A percentile compares a stretch with the other conserved stretches of the same genome.
phyloP scores from a whole-genome alignment of 2,113 vertebrate genomes.

The Corapipo altera region DNA sequence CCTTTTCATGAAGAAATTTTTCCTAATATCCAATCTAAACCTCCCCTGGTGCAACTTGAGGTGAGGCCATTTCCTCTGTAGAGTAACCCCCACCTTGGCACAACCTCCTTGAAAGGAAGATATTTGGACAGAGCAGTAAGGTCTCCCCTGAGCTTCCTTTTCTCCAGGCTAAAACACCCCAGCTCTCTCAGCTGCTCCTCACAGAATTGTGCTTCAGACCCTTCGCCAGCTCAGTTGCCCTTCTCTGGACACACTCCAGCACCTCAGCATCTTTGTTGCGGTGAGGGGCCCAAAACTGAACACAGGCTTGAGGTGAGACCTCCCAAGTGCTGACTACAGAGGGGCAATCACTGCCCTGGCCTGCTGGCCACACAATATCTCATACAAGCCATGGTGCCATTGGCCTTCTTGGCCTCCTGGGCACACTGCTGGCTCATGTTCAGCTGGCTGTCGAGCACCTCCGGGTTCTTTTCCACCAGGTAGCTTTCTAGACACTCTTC shows the following conservation, averaged over 20 bases:
- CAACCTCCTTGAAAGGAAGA: background rate
- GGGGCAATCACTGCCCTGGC: background rate
- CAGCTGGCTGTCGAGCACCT: accelerated
- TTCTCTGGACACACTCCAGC: background rate
- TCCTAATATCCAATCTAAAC: background rate
- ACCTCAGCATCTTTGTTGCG: background rate
- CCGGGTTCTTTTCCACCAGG: accelerated
- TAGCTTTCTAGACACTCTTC: background rate
- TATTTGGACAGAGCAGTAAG: background rate
- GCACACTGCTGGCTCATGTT: background rate
- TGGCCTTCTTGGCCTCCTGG: background rate
- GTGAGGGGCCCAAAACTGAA: background rate
- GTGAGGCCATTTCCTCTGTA: background rate
- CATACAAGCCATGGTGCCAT: background rate
- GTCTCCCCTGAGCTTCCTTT: background rate
- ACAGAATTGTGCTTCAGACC: background rate
- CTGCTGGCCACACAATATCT: background rate
- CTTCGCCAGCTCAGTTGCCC: background rate
- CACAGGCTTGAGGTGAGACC: no score
- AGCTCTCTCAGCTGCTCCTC: background rate
- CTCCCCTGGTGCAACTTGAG: background rate
- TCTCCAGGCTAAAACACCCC: background rate
- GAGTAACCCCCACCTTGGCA: accelerated
- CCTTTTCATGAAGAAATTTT: background rate
- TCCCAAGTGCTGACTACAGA: background rate